Base-by-base conservation (phyloP, 2,797 vertebrate species). In the Sebastes matsubarae region DNA sequence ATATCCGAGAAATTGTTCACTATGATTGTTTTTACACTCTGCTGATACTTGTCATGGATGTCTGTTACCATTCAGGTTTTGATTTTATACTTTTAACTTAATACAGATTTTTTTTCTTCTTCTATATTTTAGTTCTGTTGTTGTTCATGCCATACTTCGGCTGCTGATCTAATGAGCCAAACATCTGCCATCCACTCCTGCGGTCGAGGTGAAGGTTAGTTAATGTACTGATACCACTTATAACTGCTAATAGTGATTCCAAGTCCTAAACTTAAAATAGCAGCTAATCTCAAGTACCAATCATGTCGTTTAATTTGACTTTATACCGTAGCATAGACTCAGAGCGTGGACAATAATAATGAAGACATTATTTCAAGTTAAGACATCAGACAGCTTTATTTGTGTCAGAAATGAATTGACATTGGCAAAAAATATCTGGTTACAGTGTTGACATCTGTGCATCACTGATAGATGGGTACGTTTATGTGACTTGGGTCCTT, bases 381-480 rank as follows among this genome's bases (percentile, higher is more conserved):
- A 46, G 14, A 46, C 42, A 46, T 7, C 42, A 46, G 14, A 46
- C 14, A 16, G 6, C 42, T 46, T 46, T 46, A 46, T 16, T 46
- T 46, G 0, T 3, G 6, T 46, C 14, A 46, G 0, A 46, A 46
- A 46, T 46, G 0, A 46, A 46, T 46, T 3, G 2, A 3, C 42
- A 46, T 42, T 0, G 38, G 14, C 38, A 0, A 42, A 38, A 38
- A 36, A 36, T 16, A 16, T 46, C 14, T 46, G 42, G 42, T 16
- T 16, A 16, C 14, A 42, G 42, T 46, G 0, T 16, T 46, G 42
- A 46, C 14, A 46, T 46, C 42, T 46, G 42, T 18, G 6, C 42
- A 46, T 16, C 14, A 0, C 42, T 46, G 42, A 38, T 36, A 12
- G 34, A 42, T 42, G 38, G 0, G 38, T 16, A 42, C 42, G 1